A percentile compares a stretch with the other conserved stretches of the same genome.
Evolutionary conservation across 2,113 vertebrate species (phyloP).

Genomic region (Apaloderma vittatum): DNA sequence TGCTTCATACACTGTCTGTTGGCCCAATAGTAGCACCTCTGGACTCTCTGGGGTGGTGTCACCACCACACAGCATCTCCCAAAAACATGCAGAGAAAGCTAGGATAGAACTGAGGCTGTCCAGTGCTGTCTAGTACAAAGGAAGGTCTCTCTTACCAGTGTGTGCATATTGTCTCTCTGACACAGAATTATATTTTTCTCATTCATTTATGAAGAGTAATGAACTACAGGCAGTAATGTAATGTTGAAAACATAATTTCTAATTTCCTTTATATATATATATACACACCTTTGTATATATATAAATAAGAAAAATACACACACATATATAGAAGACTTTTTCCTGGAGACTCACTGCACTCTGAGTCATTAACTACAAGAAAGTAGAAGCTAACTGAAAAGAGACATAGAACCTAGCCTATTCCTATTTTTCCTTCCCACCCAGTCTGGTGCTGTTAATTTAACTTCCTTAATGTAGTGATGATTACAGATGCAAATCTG

Average conservation of each 20-base stretch:
- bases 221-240: neutral
- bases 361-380: neutral
- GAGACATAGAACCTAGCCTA: neutral
- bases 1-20: neutral
- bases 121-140: neutral
- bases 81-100: neutral
- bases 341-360: neutral
- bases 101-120: neutral
- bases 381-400: slow-evolving; percentile 8
- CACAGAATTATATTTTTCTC: neutral
- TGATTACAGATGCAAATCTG: neutral
- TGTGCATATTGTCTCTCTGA: neutral
- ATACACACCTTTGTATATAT: neutral
- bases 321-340: accelerated
- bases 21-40: neutral
- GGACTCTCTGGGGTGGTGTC: neutral
- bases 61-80: neutral
- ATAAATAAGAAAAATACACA: neutral
- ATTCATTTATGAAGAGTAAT: neutral
- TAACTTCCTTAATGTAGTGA: slow-evolving; percentile 25
- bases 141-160: neutral
- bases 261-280: neutral
- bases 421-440: neutral
- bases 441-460: neutral
- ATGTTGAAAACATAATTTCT: neutral